Base-by-base conservation (phyloP, 2,113 vertebrate species). In the Mormoops blainvillei region DNA sequence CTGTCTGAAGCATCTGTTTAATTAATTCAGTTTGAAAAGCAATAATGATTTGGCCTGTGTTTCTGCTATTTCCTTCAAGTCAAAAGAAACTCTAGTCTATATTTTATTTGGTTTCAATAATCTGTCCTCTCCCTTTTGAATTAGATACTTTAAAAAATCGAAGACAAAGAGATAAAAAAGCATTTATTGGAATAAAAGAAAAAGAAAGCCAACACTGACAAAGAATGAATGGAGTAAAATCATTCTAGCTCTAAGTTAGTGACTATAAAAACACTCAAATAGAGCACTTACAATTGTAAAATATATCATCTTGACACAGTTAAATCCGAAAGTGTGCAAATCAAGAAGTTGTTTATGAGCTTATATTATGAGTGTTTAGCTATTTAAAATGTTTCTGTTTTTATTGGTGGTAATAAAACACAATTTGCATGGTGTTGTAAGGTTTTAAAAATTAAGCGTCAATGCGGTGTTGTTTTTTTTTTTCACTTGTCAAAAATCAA, bases 341-440 rank as follows among this genome's bases (percentile, higher is more conserved):
- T 98, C 95, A 98, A 76, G 91, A 96, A 92, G 71, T 96, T 98
- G 63, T 38, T 98, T 98, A 95, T 97, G 54, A 90, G 90, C 48
- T 94, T 97, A 61, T 82, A 96, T 96, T 95, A 92, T 90, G 94
- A 90, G 73, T 96, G 20, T 78, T 95, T 88, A 95, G 89, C 82
- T 95, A 87, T 97, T 97, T 86, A 97, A 97, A 97, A 93, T 97
- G 87, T 95, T 92, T 84, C 74, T 97, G 3, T 6, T 91, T 97
- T 98, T 97, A 93, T 84, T 95, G 58, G 18, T 94, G 18, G 73
- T 73, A 91, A 97, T 97, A 93, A 96, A 96, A 90, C 67, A 96
- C 68, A 94, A 95, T 96, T 95, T 96, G 70, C 73, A 93, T 93
- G 71, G 50, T 95, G 33, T 83, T 94, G 38, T 91, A 58, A 33